phyloP scores from a whole-genome alignment of 2,113 vertebrate genomes.

The Physeter macrocephalus region DNA sequence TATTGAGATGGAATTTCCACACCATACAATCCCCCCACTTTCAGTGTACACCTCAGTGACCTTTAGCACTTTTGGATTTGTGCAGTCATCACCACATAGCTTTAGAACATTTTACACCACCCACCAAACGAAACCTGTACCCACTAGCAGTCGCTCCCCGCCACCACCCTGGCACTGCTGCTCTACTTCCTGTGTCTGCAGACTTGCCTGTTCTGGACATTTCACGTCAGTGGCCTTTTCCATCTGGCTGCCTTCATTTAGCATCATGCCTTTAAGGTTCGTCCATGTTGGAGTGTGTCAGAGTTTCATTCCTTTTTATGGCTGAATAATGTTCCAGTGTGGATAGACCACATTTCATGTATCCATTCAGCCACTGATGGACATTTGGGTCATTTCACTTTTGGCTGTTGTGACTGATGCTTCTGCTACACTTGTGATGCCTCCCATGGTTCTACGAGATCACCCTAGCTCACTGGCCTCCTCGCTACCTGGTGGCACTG shows the following conservation, averaged over 20 bases:
- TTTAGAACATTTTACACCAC: too few relatives aligned
- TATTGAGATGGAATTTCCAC: background rate
- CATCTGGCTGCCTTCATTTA: background rate
- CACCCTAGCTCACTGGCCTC: background rate
- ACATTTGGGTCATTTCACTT: background rate
- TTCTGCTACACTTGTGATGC: too few relatives aligned
- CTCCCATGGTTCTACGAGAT: background rate
- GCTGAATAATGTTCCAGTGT: rapidly evolving
- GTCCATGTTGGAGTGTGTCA: rapidly evolving
- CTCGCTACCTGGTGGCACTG: rapidly evolving
- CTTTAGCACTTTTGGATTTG: background rate
- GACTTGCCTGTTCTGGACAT: rapidly evolving
- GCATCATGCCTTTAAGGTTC: background rate
- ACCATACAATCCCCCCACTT: rapidly evolving
- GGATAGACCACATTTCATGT: background rate
- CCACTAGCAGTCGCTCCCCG: background rate
- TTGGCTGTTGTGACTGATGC: too few relatives aligned
- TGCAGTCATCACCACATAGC: too few relatives aligned
- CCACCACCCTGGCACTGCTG: too few relatives aligned
- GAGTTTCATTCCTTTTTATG: rapidly evolving
- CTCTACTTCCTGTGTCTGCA: background rate
- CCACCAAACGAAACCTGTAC: background rate
- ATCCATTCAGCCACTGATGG: background rate
- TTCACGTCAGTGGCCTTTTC: too few relatives aligned
- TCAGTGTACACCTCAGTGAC: background rate